A percentile compares a stretch with the other conserved stretches of the same genome.
Evolutionary conservation across 1,140 invertebrate species (phyloP).

Genomic region (Acromyrmex echinatior): DNA sequence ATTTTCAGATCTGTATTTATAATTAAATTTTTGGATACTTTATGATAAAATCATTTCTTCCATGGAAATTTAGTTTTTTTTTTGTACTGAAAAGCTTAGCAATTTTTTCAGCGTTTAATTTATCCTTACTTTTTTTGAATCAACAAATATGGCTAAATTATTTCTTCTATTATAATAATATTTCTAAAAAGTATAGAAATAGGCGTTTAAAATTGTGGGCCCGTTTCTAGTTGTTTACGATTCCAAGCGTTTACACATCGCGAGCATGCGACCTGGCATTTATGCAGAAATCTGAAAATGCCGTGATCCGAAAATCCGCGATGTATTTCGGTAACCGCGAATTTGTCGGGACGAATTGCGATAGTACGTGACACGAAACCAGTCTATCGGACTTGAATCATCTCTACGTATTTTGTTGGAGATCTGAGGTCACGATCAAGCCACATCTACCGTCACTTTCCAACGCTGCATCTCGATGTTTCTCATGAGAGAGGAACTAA

Average conservation of each 20-base stretch:
- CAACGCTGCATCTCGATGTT: constrained; percentile 10
- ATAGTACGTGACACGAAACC: constrained; percentile 69
- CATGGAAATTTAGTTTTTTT: too few relatives aligned
- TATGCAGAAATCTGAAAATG: neutral
- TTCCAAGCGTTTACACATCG: neutral
- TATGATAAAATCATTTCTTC: too few relatives aligned
- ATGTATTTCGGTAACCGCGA: constrained; percentile 30
- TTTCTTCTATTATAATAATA: neutral
- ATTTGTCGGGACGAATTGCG: constrained; percentile 50
- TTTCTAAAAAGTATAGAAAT: neutral
- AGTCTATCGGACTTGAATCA: constrained; percentile 67
- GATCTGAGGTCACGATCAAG: constrained; percentile 62
- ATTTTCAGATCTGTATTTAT: too few relatives aligned
- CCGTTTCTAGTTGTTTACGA: neutral
- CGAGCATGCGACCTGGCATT: neutral
- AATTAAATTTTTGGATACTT: too few relatives aligned
- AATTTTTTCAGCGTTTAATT: neutral
- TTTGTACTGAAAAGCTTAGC: neutral
- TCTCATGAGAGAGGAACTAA: constrained; percentile 75
- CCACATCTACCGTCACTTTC: constrained; percentile 61
- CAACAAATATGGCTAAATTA: neutral
- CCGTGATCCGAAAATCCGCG: neutral
- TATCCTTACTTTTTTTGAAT: neutral
- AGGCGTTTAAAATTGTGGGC: neutral
- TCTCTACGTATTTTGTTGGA: constrained; percentile 63